Evolutionary conservation across 2,797 vertebrate genomes (phyloP).

Genomic region (Paguma larvata): DNA sequence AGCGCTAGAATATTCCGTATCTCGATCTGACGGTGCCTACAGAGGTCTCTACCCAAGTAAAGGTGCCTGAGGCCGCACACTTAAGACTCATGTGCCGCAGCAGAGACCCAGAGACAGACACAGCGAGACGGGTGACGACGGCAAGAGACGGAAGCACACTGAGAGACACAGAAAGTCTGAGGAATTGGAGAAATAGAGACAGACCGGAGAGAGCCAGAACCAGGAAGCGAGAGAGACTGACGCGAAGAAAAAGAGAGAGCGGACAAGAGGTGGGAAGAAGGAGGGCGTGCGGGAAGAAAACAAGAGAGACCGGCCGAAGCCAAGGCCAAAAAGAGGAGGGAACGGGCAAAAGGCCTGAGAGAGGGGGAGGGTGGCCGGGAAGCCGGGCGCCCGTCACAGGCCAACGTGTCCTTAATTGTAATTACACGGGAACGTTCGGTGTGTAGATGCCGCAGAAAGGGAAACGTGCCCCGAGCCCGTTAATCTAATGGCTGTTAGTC

Average conservation of each 20-base stretch:
- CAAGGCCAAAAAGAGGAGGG: background rate
- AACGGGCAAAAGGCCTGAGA: background rate
- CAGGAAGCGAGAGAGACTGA: background rate
- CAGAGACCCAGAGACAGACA: background rate
- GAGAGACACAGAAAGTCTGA: background rate
- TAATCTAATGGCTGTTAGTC: constrained; percentile 69
- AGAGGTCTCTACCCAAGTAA: too few species aligned
- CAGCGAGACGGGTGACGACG: too few species aligned
- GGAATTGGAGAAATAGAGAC: background rate
- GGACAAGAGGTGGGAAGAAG: too few species aligned
- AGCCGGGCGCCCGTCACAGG: background rate
- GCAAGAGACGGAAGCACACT: background rate
- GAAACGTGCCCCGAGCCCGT: background rate
- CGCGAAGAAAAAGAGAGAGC: background rate
- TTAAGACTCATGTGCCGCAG: too few species aligned
- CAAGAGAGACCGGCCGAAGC: background rate
- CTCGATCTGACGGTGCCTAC: background rate
- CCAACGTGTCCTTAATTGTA: constrained; percentile 48
- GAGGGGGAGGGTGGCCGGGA: background rate
- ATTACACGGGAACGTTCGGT: constrained; percentile 55
- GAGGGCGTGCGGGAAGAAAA: background rate
- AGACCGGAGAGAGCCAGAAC: background rate
- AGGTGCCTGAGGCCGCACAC: background rate
- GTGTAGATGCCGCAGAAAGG: constrained; percentile 55
- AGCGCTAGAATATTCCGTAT: background rate